Evolutionary conservation across 92 coral and sea anemone species (phyloP).

Genomic region (Blastomussa wellsi): DNA sequence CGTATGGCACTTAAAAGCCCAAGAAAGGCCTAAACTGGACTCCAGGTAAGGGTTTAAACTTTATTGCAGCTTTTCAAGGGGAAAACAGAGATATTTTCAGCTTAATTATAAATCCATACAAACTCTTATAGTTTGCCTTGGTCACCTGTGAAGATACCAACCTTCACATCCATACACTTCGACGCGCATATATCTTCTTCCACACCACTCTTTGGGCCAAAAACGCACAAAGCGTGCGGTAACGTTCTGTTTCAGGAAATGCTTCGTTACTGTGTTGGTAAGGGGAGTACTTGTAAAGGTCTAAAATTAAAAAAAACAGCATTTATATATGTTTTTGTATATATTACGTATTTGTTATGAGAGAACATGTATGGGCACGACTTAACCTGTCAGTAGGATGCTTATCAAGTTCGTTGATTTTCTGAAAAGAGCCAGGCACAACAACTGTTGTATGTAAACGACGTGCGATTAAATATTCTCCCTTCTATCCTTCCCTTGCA

Average conservation of each 20-base stretch:
- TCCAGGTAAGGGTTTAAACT: too few species aligned
- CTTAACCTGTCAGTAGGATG: too few species aligned
- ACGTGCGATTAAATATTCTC: neutral
- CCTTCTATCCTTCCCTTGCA: neutral
- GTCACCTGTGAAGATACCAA: neutral
- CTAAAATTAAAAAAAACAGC: conserved; percentile 21
- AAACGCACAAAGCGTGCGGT: conserved; percentile 61
- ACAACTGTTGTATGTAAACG: neutral
- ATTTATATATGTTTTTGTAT: too few species aligned
- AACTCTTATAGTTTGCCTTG: neutral
- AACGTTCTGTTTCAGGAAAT: conserved; percentile 28
- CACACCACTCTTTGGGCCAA: conserved; percentile 50
- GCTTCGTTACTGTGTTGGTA: conserved; percentile 48
- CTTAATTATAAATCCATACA: too few species aligned
- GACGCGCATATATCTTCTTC: conserved; percentile 22
- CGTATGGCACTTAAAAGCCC: too few species aligned
- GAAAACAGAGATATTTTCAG: too few species aligned
- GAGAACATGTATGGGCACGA: neutral
- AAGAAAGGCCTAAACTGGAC: too few species aligned
- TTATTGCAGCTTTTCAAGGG: too few species aligned
- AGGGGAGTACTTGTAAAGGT: conserved; percentile 29
- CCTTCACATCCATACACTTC: conserved; percentile 70
- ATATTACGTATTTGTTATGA: neutral
- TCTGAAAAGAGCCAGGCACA: too few species aligned
- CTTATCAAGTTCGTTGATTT: too few species aligned